A percentile compares a stretch with the other conserved stretches of the same genome.
Evolutionary conservation across 2,113 vertebrate species (phyloP).

Genomic region (Ameiurus melas): DNA sequence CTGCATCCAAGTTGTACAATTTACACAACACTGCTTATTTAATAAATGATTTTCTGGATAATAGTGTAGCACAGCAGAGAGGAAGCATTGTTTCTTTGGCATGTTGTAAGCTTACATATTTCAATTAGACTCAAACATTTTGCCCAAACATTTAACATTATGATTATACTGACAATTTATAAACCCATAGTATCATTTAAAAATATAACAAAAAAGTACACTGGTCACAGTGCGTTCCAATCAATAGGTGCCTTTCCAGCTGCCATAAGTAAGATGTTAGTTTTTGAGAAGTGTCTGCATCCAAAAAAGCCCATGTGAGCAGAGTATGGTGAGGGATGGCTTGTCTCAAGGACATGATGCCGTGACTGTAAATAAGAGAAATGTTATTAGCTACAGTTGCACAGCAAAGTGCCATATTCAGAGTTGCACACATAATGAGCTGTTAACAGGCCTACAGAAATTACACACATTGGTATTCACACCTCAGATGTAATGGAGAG

Average conservation of each 20-base stretch:
- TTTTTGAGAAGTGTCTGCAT: conserved; percentile 90
- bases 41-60: not conserved
- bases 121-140: not conserved
- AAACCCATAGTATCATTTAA: not conserved
- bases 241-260: conserved; percentile 84
- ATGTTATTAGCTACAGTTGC: not conserved
- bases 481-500: not conserved
- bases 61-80: not conserved
- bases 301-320: conserved; percentile 90
- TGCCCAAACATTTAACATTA: not conserved
- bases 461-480: not conserved
- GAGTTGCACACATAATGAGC: not conserved
- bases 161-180: not conserved
- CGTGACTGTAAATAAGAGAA: conserved; percentile 75
- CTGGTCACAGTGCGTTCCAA: conserved; percentile 80
- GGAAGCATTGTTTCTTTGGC: not conserved
- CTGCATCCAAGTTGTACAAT: not conserved
- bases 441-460: not conserved
- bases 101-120: not conserved
- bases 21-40: not conserved
- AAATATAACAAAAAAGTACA: not conserved
- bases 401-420: not conserved
- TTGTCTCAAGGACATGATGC: conserved; percentile 87
- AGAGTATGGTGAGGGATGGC: conserved; percentile 89
- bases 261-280: conserved; percentile 81